Conservation (phyloP, 1,140 invertebrate species). For the Callitettix versicolor region DNA sequence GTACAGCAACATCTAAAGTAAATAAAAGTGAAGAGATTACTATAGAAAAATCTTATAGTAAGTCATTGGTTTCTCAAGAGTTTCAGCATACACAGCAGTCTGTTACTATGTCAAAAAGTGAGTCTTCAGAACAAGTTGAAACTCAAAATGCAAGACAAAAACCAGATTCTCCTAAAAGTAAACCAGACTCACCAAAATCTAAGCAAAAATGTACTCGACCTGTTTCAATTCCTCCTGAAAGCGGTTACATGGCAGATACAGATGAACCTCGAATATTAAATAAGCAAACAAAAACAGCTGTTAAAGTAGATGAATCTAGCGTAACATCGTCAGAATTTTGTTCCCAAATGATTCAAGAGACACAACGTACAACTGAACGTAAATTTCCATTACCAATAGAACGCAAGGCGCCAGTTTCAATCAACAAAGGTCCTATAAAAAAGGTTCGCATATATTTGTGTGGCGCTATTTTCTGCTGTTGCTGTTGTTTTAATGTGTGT, state of each 20-base stretch:
- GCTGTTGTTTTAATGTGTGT: background rate
- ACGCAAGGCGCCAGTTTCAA: background rate
- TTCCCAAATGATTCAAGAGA: too few species aligned
- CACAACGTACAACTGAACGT: too few species aligned
- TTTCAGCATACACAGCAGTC: too few species aligned
- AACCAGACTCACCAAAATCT: conserved; percentile 45
- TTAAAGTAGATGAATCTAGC: too few species aligned
- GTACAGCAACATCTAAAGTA: background rate
- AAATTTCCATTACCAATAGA: too few species aligned
- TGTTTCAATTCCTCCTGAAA: conserved; percentile 35
- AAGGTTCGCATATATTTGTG: background rate
- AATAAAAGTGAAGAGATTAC: conserved; percentile 13
- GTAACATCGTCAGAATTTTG: too few species aligned
- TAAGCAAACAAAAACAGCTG: too few species aligned
- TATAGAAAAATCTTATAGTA: conserved; percentile 5
- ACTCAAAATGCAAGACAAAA: conserved; percentile 26
- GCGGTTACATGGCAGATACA: conserved; percentile 62
- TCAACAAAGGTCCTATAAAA: background rate
- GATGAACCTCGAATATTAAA: conserved; percentile 40
- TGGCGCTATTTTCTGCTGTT: background rate
- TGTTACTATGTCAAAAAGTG: too few species aligned
- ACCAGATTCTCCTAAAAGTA: conserved; percentile 36
- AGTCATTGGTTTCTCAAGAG: conserved; percentile 4
- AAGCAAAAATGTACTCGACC: conserved; percentile 36
- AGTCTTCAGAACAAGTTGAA: conserved; percentile 1